Evolutionary conservation across 1,140 invertebrate species (phyloP), one percentile per base, ranked within the genome.

Genomic region (Nebria ingens): DNA sequence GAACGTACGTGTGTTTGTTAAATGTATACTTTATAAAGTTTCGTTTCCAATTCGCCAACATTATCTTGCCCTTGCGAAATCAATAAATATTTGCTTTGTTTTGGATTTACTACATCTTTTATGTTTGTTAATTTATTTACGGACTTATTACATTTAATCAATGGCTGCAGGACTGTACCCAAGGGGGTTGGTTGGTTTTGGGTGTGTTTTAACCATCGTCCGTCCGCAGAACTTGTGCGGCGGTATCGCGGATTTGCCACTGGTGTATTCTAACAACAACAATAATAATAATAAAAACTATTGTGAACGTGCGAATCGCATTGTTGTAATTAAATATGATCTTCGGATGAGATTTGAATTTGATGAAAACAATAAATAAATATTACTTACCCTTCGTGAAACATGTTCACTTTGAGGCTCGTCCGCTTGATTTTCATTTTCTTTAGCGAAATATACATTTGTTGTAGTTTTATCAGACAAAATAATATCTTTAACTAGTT

Each of bases 11-110:
- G 4, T 29, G 25, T 6, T 6, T 29, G 4, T 6, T 29, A 6
- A 4, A 29, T 6, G 13, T 6, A 29, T 29, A 29, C 25, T 45
- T 45, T 45, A 45, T 45, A 45, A 11, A 45, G 15, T 17, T 45
- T 45, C 0, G 94, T 98, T 72, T 94, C 90, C 1, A 98, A 71
- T 68, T 94, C 90, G 0, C 94, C 96, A 63, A 89, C 85, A 0
- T 86, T 85, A 68, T 97, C 92, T 40, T 88, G 84, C 61, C 93
- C 86, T 73, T 98, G 94, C 0, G 91, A 86, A 20, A 94, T 85
- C 0, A 98, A 74, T 58, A 91, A 88, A 69, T 98, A 98, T 68
- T 93, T 93, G 0, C 83, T 86, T 21, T 84, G 84, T 59, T 86
- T 85, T 2, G 82, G 76, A 55, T 82, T 81, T 0, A 79, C 80